Conservation (phyloP, 2,888 invertebrate species). For the Xanthia icteritia region DNA sequence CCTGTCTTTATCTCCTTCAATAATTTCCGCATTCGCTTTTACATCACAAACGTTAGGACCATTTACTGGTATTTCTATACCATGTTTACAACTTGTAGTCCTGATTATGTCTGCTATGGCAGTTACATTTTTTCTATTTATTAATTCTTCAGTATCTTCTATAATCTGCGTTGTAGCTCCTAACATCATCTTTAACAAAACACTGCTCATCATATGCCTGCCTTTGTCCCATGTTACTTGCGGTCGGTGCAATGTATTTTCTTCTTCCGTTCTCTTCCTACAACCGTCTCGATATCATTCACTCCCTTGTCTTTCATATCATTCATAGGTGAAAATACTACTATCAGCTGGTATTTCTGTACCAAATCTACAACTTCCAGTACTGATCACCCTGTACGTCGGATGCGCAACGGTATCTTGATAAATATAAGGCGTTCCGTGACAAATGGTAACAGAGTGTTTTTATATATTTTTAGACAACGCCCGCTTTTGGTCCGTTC, state of each 20-base stretch:
- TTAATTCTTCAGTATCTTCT: neutral
- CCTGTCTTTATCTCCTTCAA: neutral
- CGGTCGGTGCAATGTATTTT: neutral
- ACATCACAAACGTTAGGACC: too few species aligned
- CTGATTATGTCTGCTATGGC: slow-evolving; percentile 10
- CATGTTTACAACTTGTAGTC: neutral
- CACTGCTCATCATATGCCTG: neutral
- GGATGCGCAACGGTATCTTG: slow-evolving; percentile 83
- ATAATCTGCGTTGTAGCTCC: neutral
- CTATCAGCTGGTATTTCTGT: slow-evolving; percentile 2
- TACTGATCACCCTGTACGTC: slow-evolving; percentile 70
- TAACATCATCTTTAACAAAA: neutral
- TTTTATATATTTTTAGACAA: slow-evolving; percentile 89
- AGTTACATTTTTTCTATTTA: neutral
- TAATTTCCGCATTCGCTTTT: neutral
- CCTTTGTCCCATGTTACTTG: neutral
- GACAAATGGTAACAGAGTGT: slow-evolving; percentile 90
- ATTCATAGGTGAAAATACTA: neutral
- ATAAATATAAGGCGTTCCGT: slow-evolving; percentile 88
- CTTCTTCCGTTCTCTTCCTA: neutral
- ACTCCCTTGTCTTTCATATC: neutral
- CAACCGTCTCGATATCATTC: neutral
- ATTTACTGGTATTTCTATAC: neutral
- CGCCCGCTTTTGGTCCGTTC: slow-evolving; percentile 73
- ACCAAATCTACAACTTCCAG: neutral